Evolutionary conservation across 2,888 invertebrate species (phyloP), one percentile per base, ranked within the genome.

Genomic region (Willowsia nigromaculata): DNA sequence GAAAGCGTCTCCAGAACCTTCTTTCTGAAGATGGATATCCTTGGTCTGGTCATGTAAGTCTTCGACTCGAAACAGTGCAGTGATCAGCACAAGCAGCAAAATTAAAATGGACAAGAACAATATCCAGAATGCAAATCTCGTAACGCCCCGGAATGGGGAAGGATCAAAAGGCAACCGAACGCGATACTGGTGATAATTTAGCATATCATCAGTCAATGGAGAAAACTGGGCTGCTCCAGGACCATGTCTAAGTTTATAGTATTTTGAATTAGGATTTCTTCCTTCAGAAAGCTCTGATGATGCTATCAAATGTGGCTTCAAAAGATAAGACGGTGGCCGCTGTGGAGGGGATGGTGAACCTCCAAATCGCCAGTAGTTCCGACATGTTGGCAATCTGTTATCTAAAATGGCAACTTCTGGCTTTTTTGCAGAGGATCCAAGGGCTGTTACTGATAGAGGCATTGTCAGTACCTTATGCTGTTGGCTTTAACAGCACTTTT

Each of bases 81-180:
- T 84, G 6, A 90, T 76, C 4, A 90, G 50, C 6, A 86, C 71
- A 9, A 56, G 13, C 22, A 90, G 76, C 13, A 89, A 40, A 11
- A 87, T 33, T 27, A 90, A 84, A 18, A 87, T 90, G 11, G 89
- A 86, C 5, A 78, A 43, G 68, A 90, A 90, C 25, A 86, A 40
- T 13, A 89, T 62, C 90, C 90, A 90, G 50, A 90, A 90, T 0
- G 76, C 86, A n/a, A 87, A 65, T 89, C 82, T 83, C 22, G 86
- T 40, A 13, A 89, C 18, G n/a, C 90, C 90, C 65, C 89, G 86
- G 43, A 90, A 90, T 4, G 90, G 90, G 5, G 89, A 65, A 2
- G 90, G 84, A 33, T 90, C 87, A 50, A 90, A 87, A 0, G 90
- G 89, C 9, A 86, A 33, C 0, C 90, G 74, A 30, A 90, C 84